phyloP scores from a whole-genome alignment of 2,113 vertebrate species.

The Dunckerocampus dactyliophorus region DNA sequence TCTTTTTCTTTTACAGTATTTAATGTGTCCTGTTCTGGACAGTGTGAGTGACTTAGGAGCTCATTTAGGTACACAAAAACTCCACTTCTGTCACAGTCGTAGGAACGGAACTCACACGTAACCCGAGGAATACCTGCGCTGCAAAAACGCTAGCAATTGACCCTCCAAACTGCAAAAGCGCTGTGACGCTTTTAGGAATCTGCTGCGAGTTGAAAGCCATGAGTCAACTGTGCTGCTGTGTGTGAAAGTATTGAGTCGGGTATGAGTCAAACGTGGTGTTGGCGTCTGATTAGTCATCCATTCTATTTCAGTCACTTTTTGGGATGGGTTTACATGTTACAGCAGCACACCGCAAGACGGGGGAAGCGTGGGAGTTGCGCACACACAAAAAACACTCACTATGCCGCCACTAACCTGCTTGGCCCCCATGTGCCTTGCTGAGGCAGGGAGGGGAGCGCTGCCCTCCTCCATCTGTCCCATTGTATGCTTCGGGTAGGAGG shows the following conservation, averaged over 20 bases:
- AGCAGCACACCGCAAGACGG: background rate
- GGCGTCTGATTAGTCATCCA: slow-evolving; percentile 30
- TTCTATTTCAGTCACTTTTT: background rate
- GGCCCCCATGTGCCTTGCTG: slow-evolving; percentile 49
- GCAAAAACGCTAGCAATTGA: too few species aligned
- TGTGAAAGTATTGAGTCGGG: slow-evolving; percentile 5
- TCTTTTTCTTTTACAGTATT: too few species aligned
- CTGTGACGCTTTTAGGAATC: too few species aligned
- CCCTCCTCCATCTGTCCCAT: slow-evolving; percentile 40
- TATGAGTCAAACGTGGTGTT: slow-evolving; percentile 5
- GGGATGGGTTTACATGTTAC: background rate
- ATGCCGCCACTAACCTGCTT: slow-evolving; percentile 59
- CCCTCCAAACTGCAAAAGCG: too few species aligned
- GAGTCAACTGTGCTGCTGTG: background rate
- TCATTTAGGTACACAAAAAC: too few species aligned
- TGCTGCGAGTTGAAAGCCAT: background rate
- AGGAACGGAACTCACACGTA: too few species aligned
- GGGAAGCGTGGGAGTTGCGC: slow-evolving; percentile 9
- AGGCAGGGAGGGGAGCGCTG: slow-evolving; percentile 45
- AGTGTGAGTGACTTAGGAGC: too few species aligned
- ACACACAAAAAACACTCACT: slow-evolving; percentile 27
- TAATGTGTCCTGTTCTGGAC: too few species aligned
- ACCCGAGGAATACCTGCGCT: too few species aligned
- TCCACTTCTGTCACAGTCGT: too few species aligned
- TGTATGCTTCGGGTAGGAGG: slow-evolving; percentile 54